Conservation (phyloP, 2,888 invertebrate species). For the Phytoseiulus persimilis region DNA sequence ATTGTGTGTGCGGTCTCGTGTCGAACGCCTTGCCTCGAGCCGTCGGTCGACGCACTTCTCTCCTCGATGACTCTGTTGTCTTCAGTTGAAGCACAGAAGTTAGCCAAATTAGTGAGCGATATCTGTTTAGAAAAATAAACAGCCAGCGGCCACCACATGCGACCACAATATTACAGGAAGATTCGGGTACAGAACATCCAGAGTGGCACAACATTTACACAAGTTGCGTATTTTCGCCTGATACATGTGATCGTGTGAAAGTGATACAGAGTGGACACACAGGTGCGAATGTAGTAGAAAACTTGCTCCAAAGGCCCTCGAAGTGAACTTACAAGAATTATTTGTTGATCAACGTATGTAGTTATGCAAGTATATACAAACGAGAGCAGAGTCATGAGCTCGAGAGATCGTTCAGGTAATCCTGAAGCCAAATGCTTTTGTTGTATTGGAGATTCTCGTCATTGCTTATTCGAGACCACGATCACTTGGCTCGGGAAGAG, state of each 20-base stretch:
- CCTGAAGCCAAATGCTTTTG: neutral
- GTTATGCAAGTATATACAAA: neutral
- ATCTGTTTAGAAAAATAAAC: conserved; percentile 5
- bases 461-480: neutral
- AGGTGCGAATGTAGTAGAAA: neutral
- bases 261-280: neutral
- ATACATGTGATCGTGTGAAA: neutral
- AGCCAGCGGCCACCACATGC: neutral
- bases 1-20: too few species aligned
- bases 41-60: neutral
- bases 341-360: neutral
- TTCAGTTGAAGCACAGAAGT: neutral
- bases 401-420: neutral
- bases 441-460: neutral
- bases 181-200: neutral
- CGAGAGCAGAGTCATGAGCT: neutral
- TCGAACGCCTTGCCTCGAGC: neutral
- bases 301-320: neutral
- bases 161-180: conserved; percentile 5
- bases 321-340: neutral
- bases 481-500: neutral
- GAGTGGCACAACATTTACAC: neutral
- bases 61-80: neutral
- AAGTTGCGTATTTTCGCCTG: neutral
- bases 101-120: conserved; percentile 5